Evolutionary conservation across 2,113 vertebrate species (phyloP), one percentile per base, ranked within the genome.

Genomic region (Trematocara variabile): DNA sequence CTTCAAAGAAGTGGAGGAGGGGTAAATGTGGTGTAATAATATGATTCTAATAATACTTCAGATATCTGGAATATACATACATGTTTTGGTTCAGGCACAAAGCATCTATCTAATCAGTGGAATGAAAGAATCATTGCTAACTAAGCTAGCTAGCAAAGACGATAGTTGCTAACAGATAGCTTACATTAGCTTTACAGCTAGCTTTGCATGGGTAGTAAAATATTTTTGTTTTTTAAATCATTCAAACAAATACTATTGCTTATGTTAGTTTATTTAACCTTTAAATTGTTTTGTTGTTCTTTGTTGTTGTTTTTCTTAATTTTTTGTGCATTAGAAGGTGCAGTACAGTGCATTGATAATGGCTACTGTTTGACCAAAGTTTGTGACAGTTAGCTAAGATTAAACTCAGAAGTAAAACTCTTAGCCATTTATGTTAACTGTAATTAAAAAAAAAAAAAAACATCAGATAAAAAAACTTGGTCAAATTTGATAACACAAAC

Each of bases 391-490:
- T 14, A 70, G 12, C 4, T 22, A 68, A 68, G 4, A 68, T 41
- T 8, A 68, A 68, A 41, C 34, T 41, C n/a, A 68, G 34, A 68
- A 68, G n/a, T 41, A 41, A 68, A 68, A 22, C n/a, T 2, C 4
- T 13, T 13, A 68, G 34, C 33, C 34, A 20, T 37, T 12, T 65
- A 39, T 39, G 3, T 20, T 37, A 39, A 39, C 9, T 7, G 2
- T 12, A 39, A 20, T 65, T 33, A 0, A 12, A 2, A 8, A 22
- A 3, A 22, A 3, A 1, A 2, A 3, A 2, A 5, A 9, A 3
- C 1, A 33, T 18, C 5, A 37, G 10, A 12, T 12, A 2, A 37
- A 37, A 3, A 65, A 20, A 63, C 13, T 1, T 39, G 60, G 34
- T 39, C 34, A 65, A 13, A 39, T 65, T 65, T 65, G 18, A 65